These are phyloP conservation scores for Ridgeia piscesae DNA, from an alignment of 1,140 invertebrate genomes.

Conservation along the genomic window DNA sequence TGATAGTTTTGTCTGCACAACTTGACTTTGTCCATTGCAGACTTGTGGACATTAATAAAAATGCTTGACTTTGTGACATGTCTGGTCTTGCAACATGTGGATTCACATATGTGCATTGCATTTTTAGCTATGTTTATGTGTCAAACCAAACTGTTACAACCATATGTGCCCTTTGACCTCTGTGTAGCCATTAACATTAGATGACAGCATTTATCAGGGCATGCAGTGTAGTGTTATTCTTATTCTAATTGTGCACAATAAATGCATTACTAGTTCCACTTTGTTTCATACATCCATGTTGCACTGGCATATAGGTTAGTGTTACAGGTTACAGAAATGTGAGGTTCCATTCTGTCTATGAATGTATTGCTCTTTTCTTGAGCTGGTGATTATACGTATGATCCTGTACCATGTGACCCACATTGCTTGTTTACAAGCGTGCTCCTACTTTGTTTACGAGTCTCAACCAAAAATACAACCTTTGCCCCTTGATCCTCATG, in stretches of 20 bases:
- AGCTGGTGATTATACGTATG: neutral
- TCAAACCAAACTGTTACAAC: too few relatives aligned
- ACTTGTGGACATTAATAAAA: neutral
- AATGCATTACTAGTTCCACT: too few relatives aligned
- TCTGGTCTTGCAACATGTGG: neutral
- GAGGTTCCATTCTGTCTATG: neutral
- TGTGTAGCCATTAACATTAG: too few relatives aligned
- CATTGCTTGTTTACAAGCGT: neutral
- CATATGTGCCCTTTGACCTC: too few relatives aligned
- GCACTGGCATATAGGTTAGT: too few relatives aligned
- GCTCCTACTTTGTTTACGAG: too few relatives aligned
- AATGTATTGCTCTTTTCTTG: neutral
- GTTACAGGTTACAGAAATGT: neutral
- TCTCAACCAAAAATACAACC: neutral
- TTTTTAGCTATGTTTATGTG: too few relatives aligned
- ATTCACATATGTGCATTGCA: neutral
- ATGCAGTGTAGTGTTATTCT: too few relatives aligned
- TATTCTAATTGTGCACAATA: too few relatives aligned
- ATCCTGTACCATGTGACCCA: neutral
- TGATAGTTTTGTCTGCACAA: neutral
- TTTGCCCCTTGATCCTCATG: neutral
- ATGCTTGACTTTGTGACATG: neutral
- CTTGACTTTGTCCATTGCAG: neutral
- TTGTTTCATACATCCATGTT: too few relatives aligned
- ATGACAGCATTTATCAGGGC: too few relatives aligned